Conservation (phyloP, 2,113 vertebrate genomes). For the Malurus elegans region DNA sequence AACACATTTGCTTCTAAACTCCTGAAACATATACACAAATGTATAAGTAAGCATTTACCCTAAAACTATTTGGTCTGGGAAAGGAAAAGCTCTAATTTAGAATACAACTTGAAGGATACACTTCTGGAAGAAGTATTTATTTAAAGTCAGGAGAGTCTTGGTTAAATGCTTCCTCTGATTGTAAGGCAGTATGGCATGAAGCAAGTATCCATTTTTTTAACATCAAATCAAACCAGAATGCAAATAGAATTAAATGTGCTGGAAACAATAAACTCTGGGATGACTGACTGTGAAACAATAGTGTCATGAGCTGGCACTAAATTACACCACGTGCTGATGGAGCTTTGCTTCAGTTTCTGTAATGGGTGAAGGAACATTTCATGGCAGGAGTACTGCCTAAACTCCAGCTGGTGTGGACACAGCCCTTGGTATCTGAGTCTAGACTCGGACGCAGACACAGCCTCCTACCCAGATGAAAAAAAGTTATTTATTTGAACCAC, state of each 20-base stretch:
- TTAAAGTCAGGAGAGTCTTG: neutral
- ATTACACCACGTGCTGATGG: accelerated
- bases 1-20: neutral
- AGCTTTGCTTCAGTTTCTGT: neutral
- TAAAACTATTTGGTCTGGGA: neutral
- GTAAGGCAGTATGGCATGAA: neutral
- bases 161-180: neutral
- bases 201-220: neutral
- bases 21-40: neutral
- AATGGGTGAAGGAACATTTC: neutral
- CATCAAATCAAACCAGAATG: neutral
- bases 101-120: neutral
- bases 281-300: neutral
- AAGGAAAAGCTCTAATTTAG: neutral
- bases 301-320: neutral
- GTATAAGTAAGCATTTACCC: neutral
- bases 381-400: neutral
- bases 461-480: neutral
- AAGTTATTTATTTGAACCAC: neutral
- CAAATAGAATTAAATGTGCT: neutral
- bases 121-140: neutral
- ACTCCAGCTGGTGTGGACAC: neutral
- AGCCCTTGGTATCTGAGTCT: neutral
- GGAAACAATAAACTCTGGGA: neutral
- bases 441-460: conserved; percentile 5